Conservation (phyloP, 64 coral and sea anemone genomes). For the Dendronephthya gigantea region DNA sequence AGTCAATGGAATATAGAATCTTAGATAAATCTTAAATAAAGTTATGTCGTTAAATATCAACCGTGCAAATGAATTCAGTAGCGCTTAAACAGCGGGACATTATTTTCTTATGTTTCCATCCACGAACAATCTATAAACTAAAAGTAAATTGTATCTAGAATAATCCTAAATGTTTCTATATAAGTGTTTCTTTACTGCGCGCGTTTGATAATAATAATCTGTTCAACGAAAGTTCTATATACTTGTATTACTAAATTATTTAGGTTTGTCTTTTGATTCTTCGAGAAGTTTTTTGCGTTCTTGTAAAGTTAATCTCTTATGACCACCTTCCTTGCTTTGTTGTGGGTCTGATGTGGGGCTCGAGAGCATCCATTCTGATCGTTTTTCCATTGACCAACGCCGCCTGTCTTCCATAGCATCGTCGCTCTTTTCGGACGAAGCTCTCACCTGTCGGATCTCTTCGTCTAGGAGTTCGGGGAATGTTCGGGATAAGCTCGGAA, state of each 20-base stretch:
- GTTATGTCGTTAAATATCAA: neutral
- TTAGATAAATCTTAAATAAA: neutral
- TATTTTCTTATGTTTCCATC: neutral
- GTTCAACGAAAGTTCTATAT: neutral
- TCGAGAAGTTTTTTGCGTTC: neutral
- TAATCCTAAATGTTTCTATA: neutral
- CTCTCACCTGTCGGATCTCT: slow-evolving; percentile 3
- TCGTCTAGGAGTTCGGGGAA: slow-evolving; percentile 7
- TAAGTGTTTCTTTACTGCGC: neutral
- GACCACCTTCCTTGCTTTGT: neutral
- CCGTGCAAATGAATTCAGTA: neutral
- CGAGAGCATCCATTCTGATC: slow-evolving; percentile 4
- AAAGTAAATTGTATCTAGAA: neutral
- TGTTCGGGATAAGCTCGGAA: neutral
- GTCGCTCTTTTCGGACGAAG: neutral
- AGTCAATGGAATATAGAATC: neutral
- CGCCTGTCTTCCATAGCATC: neutral
- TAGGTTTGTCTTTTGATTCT: neutral
- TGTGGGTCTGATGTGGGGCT: neutral
- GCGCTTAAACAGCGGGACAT: neutral
- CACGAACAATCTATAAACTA: neutral
- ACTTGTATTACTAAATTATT: no score
- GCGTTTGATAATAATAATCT: neutral
- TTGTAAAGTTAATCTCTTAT: neutral
- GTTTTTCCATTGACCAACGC: slow-evolving; percentile 4